Conservation (phyloP, 2,113 vertebrate species). For the Leiothrix lutea region DNA sequence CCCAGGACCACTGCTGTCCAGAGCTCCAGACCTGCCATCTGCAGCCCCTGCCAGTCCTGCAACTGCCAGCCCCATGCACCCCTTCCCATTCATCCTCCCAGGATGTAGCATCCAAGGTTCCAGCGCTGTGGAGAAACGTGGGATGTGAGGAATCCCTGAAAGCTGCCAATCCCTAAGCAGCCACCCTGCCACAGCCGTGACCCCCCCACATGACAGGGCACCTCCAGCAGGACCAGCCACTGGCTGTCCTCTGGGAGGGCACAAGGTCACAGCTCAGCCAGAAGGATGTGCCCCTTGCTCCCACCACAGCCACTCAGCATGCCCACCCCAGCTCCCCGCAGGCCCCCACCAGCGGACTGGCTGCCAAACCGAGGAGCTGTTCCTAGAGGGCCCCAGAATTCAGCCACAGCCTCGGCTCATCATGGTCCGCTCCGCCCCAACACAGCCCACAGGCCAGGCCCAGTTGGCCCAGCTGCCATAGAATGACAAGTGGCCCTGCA, state of each 20-base stretch:
- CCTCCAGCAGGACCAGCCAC: not conserved
- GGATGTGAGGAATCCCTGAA: not conserved
- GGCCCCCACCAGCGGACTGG: not conserved
- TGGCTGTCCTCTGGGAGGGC: not conserved
- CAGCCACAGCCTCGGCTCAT: not conserved
- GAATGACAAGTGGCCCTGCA: not conserved
- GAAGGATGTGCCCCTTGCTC: not conserved
- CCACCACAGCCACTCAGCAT: accelerated
- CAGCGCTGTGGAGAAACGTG: accelerated
- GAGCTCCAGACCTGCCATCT: not conserved
- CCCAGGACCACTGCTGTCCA: not conserved
- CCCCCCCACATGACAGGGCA: not conserved
- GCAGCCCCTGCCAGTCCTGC: not conserved
- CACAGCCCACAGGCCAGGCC: not conserved
- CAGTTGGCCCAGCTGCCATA: accelerated
- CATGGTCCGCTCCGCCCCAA: not conserved
- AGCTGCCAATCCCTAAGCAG: accelerated
- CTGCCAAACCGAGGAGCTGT: not conserved
- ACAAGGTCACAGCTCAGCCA: not conserved
- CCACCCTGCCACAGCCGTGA: accelerated
- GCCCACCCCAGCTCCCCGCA: not conserved
- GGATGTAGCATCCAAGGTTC: not conserved
- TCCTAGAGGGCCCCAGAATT: not conserved
- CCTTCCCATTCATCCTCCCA: accelerated
- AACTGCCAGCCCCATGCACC: accelerated